Evolutionary conservation across 2,888 invertebrate genomes (phyloP).

Genomic region (Morpho achilles): DNA sequence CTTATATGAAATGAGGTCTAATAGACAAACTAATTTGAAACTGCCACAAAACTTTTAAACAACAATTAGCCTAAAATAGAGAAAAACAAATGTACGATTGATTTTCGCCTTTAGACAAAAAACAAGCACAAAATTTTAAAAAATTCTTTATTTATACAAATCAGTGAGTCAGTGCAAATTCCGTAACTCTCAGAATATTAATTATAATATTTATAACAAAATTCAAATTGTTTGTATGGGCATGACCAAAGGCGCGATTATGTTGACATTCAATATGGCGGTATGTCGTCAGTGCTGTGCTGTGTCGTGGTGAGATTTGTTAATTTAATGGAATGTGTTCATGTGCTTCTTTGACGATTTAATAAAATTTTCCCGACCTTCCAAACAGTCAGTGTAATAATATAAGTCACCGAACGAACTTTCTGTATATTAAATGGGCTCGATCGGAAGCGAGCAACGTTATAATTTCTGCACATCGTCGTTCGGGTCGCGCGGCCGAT

Average conservation of each 20-base stretch:
- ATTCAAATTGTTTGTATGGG: conserved; percentile 44
- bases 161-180: conserved; percentile 32
- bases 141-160: conserved; percentile 43
- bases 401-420: conserved; percentile 40
- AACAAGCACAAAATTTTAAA: conserved; percentile 70
- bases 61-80: conserved; percentile 21
- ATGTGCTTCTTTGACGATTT: conserved; percentile 37
- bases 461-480: conserved; percentile 55
- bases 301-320: conserved; percentile 94
- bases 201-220: conserved; percentile 24
- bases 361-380: conserved; percentile 12
- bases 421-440: conserved; percentile 28
- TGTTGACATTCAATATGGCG: conserved; percentile 95
- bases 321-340: conserved; percentile 55
- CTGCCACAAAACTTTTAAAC: conserved; percentile 9
- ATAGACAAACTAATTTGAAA: background rate
- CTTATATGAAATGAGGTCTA: background rate
- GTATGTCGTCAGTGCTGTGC: conserved; percentile 97
- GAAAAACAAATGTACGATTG: conserved; percentile 32
- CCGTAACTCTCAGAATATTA: conserved; percentile 19
- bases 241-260: conserved; percentile 62
- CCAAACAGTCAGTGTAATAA: conserved; percentile 18
- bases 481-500: conserved; percentile 55
- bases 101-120: conserved; percentile 60
- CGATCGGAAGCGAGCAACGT: conserved; percentile 23